Conservation (phyloP, 1,140 invertebrate species). For the Habropoda laboriosa region DNA sequence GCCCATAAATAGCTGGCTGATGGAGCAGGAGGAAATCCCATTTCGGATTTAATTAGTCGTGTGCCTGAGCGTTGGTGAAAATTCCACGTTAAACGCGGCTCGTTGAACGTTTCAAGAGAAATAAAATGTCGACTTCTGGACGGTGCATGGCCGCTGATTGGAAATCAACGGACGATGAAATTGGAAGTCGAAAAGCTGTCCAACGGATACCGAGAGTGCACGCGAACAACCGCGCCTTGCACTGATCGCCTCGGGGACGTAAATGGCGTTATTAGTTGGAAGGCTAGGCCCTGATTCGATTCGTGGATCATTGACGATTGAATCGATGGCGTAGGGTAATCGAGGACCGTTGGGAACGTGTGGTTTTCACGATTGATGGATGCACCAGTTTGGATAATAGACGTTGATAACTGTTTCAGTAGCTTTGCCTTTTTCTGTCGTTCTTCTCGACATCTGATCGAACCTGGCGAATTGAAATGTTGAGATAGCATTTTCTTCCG, state of each 20-base stretch:
- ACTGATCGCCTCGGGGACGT: neutral
- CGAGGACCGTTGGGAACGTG: neutral
- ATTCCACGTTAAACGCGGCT: constrained; percentile 1
- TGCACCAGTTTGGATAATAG: too few relatives aligned
- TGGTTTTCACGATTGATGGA: neutral
- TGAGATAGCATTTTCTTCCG: too few relatives aligned
- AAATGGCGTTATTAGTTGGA: constrained; percentile 8
- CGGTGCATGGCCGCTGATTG: constrained; percentile 22
- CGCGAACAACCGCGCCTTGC: neutral
- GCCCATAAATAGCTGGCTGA: neutral
- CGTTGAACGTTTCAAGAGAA: neutral
- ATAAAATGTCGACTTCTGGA: constrained; percentile 38
- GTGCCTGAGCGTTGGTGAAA: neutral
- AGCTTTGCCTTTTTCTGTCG: too few relatives aligned
- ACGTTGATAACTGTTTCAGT: too few relatives aligned
- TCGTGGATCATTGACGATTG: neutral
- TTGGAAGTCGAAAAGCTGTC: constrained; percentile 32
- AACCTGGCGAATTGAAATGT: too few relatives aligned
- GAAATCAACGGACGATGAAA: constrained; percentile 44
- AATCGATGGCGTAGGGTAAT: neutral
- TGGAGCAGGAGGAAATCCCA: constrained; percentile 3
- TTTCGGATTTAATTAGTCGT: constrained; percentile 33
- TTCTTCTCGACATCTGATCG: too few relatives aligned
- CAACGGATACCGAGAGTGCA: neutral
- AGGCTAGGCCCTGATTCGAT: neutral